phyloP scores from a whole-genome alignment of 2,113 vertebrate species.

The Plestiodon gilberti region DNA sequence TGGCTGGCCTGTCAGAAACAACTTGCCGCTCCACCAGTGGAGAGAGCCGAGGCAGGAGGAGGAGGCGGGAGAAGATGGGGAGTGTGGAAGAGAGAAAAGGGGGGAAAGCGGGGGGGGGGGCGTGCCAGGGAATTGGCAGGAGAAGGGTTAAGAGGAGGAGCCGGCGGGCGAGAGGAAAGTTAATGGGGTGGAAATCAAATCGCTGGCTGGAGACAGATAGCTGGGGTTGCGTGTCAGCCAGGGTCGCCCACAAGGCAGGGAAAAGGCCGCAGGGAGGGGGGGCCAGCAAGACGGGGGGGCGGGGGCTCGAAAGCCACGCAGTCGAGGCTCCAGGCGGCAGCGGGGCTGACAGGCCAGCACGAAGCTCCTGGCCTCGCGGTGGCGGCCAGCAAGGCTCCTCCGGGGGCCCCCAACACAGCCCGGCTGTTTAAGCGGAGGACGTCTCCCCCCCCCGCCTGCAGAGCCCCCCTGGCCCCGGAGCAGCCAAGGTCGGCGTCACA shows the following conservation, averaged over 20 bases:
- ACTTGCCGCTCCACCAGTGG: background rate
- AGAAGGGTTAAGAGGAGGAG: background rate
- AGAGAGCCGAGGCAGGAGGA: background rate
- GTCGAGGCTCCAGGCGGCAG: background rate
- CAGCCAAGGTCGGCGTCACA: too few relatives aligned
- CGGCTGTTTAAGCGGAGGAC: too few relatives aligned
- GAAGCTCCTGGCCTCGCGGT: too few relatives aligned
- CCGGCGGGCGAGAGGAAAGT: slow-evolving; percentile 15
- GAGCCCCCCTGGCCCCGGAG: too few relatives aligned
- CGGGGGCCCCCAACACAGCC: too few relatives aligned
- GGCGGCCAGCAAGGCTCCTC: too few relatives aligned
- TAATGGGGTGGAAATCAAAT: slow-evolving; percentile 45
- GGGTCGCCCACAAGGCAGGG: background rate
- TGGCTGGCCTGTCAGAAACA: background rate
- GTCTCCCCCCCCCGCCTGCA: too few relatives aligned
- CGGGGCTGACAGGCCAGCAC: too few relatives aligned
- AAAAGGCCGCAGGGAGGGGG: background rate
- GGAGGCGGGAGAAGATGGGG: background rate
- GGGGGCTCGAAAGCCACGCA: background rate
- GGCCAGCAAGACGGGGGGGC: accelerated
- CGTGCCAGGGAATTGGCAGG: background rate
- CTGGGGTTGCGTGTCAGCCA: background rate
- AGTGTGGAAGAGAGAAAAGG: background rate
- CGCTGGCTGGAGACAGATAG: background rate
- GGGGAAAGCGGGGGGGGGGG: background rate